These are phyloP conservation scores for Pterophyllum scalare DNA, from an alignment of 2,113 vertebrate species.

Conservation along the genomic window DNA sequence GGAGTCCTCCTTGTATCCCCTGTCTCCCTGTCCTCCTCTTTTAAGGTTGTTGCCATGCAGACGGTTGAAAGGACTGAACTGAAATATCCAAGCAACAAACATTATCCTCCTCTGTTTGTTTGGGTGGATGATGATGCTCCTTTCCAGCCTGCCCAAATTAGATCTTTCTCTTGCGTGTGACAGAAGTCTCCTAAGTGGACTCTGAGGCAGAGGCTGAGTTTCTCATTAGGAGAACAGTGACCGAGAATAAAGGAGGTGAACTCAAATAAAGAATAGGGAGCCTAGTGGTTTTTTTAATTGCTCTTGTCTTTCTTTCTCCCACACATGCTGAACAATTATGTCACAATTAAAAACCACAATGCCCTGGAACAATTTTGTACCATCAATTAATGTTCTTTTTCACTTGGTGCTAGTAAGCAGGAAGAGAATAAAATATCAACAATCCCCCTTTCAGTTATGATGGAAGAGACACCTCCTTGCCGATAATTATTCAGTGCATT, in stretches of 20 bases:
- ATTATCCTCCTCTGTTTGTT: conserved; percentile 36
- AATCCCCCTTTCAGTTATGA: background rate
- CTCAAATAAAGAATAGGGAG: conserved; percentile 22
- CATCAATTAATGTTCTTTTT: conserved; percentile 8
- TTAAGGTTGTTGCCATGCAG: conserved; percentile 24
- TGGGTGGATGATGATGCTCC: conserved; percentile 31
- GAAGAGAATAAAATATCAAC: conserved; percentile 21
- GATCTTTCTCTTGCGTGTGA: conserved; percentile 38
- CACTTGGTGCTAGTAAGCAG: conserved; percentile 1
- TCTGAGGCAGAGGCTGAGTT: conserved; percentile 30
- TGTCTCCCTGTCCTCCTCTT: background rate
- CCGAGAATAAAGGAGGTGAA: conserved; percentile 58
- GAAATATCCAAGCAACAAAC: background rate
- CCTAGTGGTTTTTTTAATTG: conserved; percentile 1
- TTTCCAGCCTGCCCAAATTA: conserved; percentile 46
- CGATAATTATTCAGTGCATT: conserved; percentile 15
- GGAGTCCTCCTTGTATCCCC: conserved; percentile 28
- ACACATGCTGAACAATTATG: background rate
- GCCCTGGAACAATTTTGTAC: background rate
- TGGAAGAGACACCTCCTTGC: background rate
- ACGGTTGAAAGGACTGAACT: conserved; percentile 11
- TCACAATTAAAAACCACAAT: conserved; percentile 6
- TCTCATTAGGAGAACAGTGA: conserved; percentile 60
- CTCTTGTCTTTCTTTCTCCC: background rate
- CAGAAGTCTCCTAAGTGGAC: conserved; percentile 58